Evolutionary conservation across 2,888 invertebrate species (phyloP).

Genomic region (Drosophila nr. fundita): DNA sequence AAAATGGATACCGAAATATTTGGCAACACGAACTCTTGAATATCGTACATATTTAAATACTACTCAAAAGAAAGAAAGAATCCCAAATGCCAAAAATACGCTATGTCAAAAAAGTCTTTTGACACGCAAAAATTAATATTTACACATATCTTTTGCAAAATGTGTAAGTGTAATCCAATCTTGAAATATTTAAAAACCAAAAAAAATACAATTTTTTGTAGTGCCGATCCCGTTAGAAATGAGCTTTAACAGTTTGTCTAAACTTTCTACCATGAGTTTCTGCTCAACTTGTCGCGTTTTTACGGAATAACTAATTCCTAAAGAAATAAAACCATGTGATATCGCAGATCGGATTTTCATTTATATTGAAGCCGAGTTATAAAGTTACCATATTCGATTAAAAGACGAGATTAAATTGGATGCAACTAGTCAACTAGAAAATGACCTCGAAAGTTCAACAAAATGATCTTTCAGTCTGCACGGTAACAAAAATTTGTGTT

Average conservation of each 20-base stretch:
- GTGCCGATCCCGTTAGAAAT: background rate
- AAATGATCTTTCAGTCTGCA: background rate
- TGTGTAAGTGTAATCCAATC: background rate
- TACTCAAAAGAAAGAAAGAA: background rate
- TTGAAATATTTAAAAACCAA: background rate
- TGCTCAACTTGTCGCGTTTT: too few species aligned
- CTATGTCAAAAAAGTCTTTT: background rate
- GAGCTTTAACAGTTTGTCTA: background rate
- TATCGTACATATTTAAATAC: background rate
- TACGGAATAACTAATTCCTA: too few species aligned
- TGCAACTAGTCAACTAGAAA: background rate
- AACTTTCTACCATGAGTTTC: background rate
- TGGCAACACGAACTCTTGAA: background rate
- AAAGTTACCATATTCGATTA: too few species aligned
- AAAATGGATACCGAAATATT: background rate
- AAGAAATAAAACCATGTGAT: too few species aligned
- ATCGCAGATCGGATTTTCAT: too few species aligned
- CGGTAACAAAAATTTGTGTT: constrained; percentile 3
- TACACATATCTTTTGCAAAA: background rate
- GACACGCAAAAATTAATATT: background rate
- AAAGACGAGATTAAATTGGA: background rate
- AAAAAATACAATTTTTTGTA: background rate
- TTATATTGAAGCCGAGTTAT: too few species aligned
- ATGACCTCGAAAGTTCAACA: background rate
- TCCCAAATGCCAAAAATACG: background rate